Evolutionary conservation across 1,140 invertebrate genomes (phyloP).

Genomic region (Gonioctena quinquepunctata): DNA sequence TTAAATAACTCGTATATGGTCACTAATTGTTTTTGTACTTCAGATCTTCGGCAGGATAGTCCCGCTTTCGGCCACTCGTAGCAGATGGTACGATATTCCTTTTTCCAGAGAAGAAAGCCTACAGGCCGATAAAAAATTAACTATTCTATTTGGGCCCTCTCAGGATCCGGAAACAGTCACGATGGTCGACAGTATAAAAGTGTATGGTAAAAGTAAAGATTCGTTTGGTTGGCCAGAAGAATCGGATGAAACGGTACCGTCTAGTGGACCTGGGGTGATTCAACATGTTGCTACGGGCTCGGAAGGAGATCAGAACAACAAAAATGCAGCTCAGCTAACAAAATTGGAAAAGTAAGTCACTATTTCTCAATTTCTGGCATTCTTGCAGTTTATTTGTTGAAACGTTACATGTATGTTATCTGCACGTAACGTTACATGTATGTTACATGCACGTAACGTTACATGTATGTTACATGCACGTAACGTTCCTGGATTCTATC

Average conservation of each 20-base stretch:
- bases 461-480: no score
- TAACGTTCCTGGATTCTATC: no score
- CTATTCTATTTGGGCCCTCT: conserved; percentile 88
- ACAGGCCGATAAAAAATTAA: conserved; percentile 89
- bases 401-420: no score
- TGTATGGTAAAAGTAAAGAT: conserved; percentile 93
- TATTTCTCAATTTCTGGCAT: no score
- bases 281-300: conserved; percentile 9
- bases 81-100: conserved; percentile 94
- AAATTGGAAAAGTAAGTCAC: conserved; percentile 16
- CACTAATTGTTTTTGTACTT: not conserved
- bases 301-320: conserved; percentile 13
- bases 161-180: conserved; percentile 53
- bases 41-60: conserved; percentile 80
- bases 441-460: no score
- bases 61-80: conserved; percentile 73
- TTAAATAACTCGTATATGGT: not conserved
- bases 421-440: no score
- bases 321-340: not conserved
- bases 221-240: conserved; percentile 97
- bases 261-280: conserved; percentile 18
- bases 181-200: conserved; percentile 58
- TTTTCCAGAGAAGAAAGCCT: conserved; percentile 93
- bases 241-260: conserved; percentile 72
- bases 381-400: no score